Evolutionary conservation across 2,797 vertebrate genomes (phyloP).

Genomic region (Cryptoblepharus egeriae): DNA sequence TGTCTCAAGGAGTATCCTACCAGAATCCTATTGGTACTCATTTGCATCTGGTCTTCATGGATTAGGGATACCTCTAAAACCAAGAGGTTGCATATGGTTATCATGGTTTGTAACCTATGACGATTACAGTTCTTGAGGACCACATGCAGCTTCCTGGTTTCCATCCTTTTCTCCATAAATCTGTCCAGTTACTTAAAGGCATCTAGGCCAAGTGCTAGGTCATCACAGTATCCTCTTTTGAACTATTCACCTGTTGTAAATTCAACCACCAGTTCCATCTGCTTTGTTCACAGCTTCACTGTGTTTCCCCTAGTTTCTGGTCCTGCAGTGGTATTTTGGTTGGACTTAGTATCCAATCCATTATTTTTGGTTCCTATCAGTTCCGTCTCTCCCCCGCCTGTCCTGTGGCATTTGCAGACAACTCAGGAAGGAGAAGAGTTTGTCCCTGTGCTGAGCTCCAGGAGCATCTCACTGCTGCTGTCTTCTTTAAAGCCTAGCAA

Average conservation of each 20-base stretch:
- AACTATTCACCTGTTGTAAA: not conserved
- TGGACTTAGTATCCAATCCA: not conserved
- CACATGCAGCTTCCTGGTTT: no score
- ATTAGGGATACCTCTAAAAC: no score
- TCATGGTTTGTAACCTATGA: no score
- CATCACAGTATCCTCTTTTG: no score
- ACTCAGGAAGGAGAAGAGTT: not conserved
- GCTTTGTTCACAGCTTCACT: not conserved
- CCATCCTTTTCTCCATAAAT: no score
- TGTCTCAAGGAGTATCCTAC: no score
- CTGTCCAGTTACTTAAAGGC: no score
- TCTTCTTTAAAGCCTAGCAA: not conserved
- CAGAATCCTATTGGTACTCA: no score
- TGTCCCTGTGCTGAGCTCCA: not conserved
- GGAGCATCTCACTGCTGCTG: not conserved
- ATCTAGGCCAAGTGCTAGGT: no score
- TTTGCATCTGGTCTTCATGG: no score
- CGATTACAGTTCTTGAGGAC: no score
- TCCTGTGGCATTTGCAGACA: not conserved
- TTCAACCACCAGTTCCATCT: not conserved
- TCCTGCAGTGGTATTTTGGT: not conserved
- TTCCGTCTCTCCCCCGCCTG: not conserved
- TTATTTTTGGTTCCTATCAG: not conserved
- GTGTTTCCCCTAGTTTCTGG: not conserved
- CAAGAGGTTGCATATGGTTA: no score